Percentiles rank a stretch among this genome's conserved stretches.
phyloP scores from a whole-genome alignment of 2,113 vertebrate species.

The Piaya cayana region DNA sequence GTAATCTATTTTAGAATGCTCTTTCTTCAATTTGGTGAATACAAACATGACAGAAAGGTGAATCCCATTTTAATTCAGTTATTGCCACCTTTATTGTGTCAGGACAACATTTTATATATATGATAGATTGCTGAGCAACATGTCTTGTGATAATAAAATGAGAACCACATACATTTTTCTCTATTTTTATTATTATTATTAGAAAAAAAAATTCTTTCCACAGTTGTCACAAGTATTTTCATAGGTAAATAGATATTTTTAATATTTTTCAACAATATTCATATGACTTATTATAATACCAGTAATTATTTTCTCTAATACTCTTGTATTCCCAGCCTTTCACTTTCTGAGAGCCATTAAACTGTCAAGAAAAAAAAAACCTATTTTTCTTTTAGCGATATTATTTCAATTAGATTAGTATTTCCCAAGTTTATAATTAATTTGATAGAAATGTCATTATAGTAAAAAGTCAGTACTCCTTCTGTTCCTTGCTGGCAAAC shows the following conservation, averaged over 20 bases:
- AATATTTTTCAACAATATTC: background rate
- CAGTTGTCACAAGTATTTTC: background rate
- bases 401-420: constrained; percentile 62
- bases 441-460: constrained; percentile 66
- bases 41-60: background rate
- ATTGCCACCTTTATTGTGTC: background rate
- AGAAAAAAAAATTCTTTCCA: background rate
- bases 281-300: background rate
- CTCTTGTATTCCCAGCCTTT: background rate
- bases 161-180: background rate
- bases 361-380: background rate
- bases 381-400: constrained; percentile 6
- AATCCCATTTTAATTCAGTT: background rate
- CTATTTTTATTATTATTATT: background rate
- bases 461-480: constrained; percentile 63
- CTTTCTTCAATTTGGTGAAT: background rate
- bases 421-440: constrained; percentile 59
- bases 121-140: background rate
- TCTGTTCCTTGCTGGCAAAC: constrained; percentile 67
- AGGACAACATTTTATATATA: background rate
- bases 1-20: background rate
- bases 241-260: background rate
- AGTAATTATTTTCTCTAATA: constrained; percentile 2
- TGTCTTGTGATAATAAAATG: background rate
- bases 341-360: constrained; percentile 13